A percentile compares a stretch with the other conserved stretches of the same genome.
Conservation (phyloP, 2,797 vertebrate species). For the Poeciliopsis paucimaculata region DNA sequence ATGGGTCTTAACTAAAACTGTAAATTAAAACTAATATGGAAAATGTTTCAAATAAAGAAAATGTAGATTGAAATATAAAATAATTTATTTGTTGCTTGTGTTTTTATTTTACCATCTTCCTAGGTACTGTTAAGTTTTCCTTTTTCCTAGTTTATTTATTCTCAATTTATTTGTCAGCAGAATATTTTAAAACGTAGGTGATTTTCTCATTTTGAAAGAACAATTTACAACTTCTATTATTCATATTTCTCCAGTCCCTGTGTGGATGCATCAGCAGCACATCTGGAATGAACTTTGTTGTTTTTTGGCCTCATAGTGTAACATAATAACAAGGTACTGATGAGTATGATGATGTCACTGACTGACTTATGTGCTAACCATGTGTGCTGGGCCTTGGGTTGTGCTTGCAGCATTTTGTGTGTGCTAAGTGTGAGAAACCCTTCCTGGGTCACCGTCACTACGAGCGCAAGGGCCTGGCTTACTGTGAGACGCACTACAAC, state of each 20-base stretch:
- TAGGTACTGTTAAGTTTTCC: not conserved
- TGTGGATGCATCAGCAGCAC: constrained; percentile 37
- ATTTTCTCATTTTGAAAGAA: not conserved
- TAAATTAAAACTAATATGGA: not conserved
- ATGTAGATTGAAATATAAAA: not conserved
- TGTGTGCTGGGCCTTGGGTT: constrained; percentile 57
- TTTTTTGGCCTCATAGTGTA: constrained; percentile 40
- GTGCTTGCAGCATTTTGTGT: constrained; percentile 86
- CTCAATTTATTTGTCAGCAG: not conserved
- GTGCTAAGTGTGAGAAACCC: constrained; percentile 92
- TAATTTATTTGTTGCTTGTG: not conserved
- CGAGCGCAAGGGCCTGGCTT: constrained; percentile 96
- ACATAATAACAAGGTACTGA: constrained; percentile 10
- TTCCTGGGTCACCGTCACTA: constrained; percentile 99
- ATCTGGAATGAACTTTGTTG: constrained; percentile 35
- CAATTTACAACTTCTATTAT: not conserved
- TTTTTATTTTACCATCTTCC: not conserved
- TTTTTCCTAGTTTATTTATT: not conserved
- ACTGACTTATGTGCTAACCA: constrained; percentile 54
- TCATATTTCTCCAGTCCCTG: constrained; percentile 13
- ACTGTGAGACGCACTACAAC: constrained; percentile 99
- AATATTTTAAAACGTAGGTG: not conserved
- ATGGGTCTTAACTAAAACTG: not conserved
- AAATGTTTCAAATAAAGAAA: not conserved
- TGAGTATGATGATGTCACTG: constrained; percentile 37